Percentiles rank a stretch among this genome's conserved stretches.
These are phyloP conservation scores for Emydura subglobosa DNA, from an alignment of 2,113 vertebrate species.

Conservation along the genomic window DNA sequence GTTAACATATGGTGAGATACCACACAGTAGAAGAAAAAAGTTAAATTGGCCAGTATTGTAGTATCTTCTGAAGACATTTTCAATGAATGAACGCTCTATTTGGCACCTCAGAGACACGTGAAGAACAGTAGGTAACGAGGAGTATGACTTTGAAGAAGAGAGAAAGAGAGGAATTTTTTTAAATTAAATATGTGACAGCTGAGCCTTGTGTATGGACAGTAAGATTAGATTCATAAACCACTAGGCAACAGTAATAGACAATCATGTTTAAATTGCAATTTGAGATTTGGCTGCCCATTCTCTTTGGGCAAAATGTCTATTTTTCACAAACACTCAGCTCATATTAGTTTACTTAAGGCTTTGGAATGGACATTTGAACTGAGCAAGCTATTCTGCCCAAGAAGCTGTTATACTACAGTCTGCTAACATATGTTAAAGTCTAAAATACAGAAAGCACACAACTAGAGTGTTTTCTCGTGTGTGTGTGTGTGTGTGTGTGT, in stretches of 20 bases:
- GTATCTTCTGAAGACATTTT: neutral
- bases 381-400: conserved; percentile 22
- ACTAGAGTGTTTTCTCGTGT: conserved; percentile 48
- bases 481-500: neutral
- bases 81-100: neutral
- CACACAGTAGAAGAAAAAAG: conserved; percentile 6
- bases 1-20: conserved; percentile 7
- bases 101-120: neutral
- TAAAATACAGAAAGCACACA: conserved; percentile 52
- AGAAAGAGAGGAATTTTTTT: neutral
- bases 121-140: neutral
- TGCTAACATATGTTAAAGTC: conserved; percentile 62
- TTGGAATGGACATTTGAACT: neutral
- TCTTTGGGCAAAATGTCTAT: conserved; percentile 44
- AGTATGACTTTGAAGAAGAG: neutral
- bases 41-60: neutral
- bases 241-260: conserved; percentile 14
- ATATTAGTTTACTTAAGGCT: conserved; percentile 13
- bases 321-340: conserved; percentile 52
- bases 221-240: neutral
- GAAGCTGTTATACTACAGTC: conserved; percentile 38
- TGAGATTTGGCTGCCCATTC: conserved; percentile 67
- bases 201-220: conserved; percentile 3
- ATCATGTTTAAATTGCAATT: conserved; percentile 39
- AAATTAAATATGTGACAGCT: neutral